Percentiles rank a stretch among this genome's conserved stretches.
Conservation (phyloP, 2,113 vertebrate species). For the Aptenodytes patagonicus region DNA sequence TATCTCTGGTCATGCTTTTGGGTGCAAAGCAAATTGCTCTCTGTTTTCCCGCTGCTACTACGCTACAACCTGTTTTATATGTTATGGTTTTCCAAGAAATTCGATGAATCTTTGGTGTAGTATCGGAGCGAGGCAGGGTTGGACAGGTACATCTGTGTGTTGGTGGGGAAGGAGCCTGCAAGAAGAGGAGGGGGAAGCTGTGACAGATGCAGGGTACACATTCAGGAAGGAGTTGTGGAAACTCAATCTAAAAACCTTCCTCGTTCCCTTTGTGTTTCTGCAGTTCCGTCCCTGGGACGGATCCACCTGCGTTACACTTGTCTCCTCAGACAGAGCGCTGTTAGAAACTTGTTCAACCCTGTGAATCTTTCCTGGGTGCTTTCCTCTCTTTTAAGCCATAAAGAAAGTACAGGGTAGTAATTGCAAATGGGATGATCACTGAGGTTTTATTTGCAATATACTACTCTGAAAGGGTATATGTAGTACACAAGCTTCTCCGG, state of each 20-base stretch:
- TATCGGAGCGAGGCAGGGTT: neutral
- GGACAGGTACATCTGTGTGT: neutral
- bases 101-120: neutral
- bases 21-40: neutral
- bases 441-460: neutral
- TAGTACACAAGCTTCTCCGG: neutral
- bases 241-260: neutral
- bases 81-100: neutral
- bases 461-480: neutral
- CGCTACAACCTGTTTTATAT: neutral
- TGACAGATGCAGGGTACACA: accelerated
- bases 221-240: neutral
- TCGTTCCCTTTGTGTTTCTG: neutral
- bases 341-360: neutral
- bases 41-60: neutral
- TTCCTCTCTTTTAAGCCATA: neutral
- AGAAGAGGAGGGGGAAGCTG: neutral
- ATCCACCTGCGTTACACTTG: neutral
- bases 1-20: neutral
- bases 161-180: neutral
- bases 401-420: neutral
- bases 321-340: neutral
- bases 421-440: neutral
- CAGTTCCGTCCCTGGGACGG: neutral
- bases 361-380: neutral